phyloP scores from a whole-genome alignment of 2,888 invertebrate species.

The Philaethria dido region DNA sequence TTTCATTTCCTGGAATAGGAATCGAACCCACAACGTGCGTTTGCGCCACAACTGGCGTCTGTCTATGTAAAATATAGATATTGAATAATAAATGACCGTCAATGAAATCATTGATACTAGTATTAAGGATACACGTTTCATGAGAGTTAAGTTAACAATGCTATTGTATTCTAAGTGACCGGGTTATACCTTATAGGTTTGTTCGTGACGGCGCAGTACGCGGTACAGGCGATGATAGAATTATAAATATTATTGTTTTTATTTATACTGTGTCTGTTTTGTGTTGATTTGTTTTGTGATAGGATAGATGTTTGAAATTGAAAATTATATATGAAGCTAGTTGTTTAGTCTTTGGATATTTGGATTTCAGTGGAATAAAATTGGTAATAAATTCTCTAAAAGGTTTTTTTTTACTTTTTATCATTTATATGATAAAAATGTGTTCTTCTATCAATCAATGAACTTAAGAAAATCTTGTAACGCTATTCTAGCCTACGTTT shows the following conservation, averaged over 20 bases:
- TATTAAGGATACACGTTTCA: conserved; percentile 40
- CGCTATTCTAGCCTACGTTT: too few relatives aligned
- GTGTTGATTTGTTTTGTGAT: not conserved
- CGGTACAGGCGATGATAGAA: conserved; percentile 10
- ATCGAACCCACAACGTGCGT: too few relatives aligned
- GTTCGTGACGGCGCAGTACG: conserved; percentile 34
- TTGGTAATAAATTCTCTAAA: too few relatives aligned
- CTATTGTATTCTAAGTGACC: conserved; percentile 62
- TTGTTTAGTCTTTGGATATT: too few relatives aligned
- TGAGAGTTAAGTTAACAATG: conserved; percentile 48
- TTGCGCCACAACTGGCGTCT: too few relatives aligned
- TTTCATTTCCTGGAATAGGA: too few relatives aligned
- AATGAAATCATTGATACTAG: conserved; percentile 30
- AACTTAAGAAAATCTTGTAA: too few relatives aligned
- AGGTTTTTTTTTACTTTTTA: too few relatives aligned
- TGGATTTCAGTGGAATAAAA: too few relatives aligned
- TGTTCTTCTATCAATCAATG: too few relatives aligned
- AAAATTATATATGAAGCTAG: not conserved
- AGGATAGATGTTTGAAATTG: not conserved
- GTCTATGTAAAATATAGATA: not conserved
- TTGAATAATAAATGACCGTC: conserved; percentile 7
- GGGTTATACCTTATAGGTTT: conserved; percentile 40
- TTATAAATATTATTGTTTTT: not conserved
- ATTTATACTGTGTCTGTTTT: not conserved
- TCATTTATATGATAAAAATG: too few relatives aligned